phyloP scores from a whole-genome alignment of 2,888 invertebrate genomes.

The Standfussiana lucernea region DNA sequence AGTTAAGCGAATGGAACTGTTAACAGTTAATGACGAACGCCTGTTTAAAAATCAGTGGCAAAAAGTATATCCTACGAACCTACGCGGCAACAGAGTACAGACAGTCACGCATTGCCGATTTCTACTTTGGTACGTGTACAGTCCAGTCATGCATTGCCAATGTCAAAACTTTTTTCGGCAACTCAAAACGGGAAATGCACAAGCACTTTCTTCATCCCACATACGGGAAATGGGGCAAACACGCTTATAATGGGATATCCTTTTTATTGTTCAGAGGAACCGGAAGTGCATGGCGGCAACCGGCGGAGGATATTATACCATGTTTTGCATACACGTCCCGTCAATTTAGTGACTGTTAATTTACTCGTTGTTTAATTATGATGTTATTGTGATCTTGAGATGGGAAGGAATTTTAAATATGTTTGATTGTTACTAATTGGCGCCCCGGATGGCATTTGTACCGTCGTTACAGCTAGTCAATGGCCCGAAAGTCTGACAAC shows the following conservation, averaged over 20 bases:
- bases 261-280: constrained; percentile 59
- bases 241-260: constrained; percentile 63
- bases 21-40: background rate
- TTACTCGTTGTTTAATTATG: constrained; percentile 35
- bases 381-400: constrained; percentile 35
- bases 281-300: constrained; percentile 57
- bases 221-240: constrained; percentile 61
- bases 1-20: no score
- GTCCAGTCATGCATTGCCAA: constrained; percentile 18
- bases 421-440: background rate
- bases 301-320: constrained; percentile 55
- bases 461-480: no score
- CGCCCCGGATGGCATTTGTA: no score
- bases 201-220: constrained; percentile 59
- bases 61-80: background rate
- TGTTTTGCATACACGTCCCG: constrained; percentile 68
- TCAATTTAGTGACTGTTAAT: constrained; percentile 51
- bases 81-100: no score
- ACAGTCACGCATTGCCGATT: no score
- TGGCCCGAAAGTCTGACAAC: no score
- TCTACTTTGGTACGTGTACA: no score
- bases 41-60: constrained; percentile 9
- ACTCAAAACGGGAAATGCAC: constrained; percentile 28
- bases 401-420: background rate
- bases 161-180: constrained; percentile 17